Evolutionary conservation across 2,797 vertebrate species (phyloP).

Genomic region (Chiloscyllium punctatum): DNA sequence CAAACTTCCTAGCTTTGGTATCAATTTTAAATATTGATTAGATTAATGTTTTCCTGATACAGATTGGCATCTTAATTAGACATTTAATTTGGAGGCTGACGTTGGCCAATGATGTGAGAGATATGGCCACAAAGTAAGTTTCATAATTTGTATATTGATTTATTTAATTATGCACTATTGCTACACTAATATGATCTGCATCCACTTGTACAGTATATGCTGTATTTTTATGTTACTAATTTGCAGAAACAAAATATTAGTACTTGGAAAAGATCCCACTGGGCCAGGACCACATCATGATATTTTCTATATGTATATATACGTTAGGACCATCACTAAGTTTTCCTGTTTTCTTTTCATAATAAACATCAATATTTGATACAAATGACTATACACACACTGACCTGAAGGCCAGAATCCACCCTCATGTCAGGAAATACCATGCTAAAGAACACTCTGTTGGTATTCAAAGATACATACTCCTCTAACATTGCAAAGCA

Average conservation of each 20-base stretch:
- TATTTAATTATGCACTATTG: background rate
- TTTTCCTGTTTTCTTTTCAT: slow-evolving; percentile 7
- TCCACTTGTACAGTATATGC: background rate
- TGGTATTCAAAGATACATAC: slow-evolving; percentile 31
- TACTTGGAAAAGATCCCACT: background rate
- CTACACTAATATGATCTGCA: background rate
- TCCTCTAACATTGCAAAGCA: slow-evolving; percentile 21
- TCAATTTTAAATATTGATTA: background rate
- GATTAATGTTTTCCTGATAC: background rate
- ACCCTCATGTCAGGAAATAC: background rate
- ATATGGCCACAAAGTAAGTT: background rate
- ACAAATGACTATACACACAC: background rate
- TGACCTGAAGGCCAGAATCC: background rate
- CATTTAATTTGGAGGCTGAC: background rate
- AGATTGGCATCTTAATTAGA: background rate
- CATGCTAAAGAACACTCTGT: background rate
- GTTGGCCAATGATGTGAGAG: background rate
- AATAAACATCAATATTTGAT: slow-evolving; percentile 35
- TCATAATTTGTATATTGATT: background rate
- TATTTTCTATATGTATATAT: background rate
- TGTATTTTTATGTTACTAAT: background rate
- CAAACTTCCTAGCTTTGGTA: background rate
- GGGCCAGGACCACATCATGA: background rate
- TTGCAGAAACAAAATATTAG: background rate
- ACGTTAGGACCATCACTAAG: background rate